Evolutionary conservation across 2,113 vertebrate species (phyloP).

Genomic region (Gallinago undulata): DNA sequence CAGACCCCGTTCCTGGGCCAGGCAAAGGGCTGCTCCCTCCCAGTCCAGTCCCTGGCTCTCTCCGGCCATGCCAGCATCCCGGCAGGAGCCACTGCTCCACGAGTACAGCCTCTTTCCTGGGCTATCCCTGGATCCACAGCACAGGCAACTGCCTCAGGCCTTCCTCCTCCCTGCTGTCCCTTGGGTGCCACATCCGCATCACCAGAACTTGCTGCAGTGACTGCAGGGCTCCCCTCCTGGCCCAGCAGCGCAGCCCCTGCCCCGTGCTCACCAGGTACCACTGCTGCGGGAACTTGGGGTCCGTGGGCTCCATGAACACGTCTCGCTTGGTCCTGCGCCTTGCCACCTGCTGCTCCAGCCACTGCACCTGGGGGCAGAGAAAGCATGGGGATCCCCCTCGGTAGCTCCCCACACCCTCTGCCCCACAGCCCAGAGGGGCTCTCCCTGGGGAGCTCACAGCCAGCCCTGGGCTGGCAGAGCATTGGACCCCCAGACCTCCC

Average conservation of each 20-base stretch:
- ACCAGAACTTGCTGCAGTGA: accelerated
- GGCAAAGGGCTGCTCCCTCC: neutral
- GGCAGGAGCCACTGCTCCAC: neutral
- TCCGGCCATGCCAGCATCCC: neutral
- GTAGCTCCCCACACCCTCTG: neutral
- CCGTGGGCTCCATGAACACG: constrained; percentile 80
- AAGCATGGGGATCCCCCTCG: neutral
- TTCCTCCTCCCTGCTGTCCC: neutral
- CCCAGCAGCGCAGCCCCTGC: neutral
- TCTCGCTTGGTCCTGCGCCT: constrained; percentile 90
- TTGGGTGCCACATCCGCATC: accelerated
- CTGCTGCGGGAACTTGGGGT: constrained; percentile 93
- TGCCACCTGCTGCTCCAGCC: constrained; percentile 93
- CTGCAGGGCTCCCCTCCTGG: accelerated
- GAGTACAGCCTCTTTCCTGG: neutral
- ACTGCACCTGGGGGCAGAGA: constrained; percentile 79
- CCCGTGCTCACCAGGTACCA: constrained; percentile 91
- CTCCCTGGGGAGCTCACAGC: neutral
- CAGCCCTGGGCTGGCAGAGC: neutral
- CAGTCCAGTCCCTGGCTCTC: accelerated
- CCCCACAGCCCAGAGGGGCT: neutral
- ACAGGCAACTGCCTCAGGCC: neutral
- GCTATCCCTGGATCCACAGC: neutral
- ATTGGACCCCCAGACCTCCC: neutral
- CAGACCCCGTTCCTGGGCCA: accelerated